Conservation (phyloP, 2,888 invertebrate genomes). For the Pollenia labialis region DNA sequence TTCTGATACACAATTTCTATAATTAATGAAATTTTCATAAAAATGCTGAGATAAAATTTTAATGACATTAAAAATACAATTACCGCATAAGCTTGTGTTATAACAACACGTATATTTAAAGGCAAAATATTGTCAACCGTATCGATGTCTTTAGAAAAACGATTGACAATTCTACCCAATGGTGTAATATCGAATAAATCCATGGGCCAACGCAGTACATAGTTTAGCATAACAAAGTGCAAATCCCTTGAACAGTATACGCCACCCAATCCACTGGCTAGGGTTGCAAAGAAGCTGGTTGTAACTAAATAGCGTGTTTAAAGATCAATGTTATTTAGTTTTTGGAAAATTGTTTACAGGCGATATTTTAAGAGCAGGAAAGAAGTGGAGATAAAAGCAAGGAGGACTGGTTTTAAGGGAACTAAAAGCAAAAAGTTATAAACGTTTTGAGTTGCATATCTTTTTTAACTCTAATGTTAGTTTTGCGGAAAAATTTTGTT, state of each 20-base stretch:
- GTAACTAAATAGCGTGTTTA: conserved; percentile 77
- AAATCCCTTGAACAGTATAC: conserved; percentile 86
- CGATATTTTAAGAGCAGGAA: not conserved
- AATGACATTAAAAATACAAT: conserved; percentile 34
- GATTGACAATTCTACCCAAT: conserved; percentile 89
- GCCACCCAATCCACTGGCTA: conserved; percentile 84
- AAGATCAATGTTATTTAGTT: conserved; percentile 15
- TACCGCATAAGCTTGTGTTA: conserved; percentile 84
- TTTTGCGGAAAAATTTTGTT: no score
- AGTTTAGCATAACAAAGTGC: conserved; percentile 86
- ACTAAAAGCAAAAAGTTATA: conserved; percentile 10
- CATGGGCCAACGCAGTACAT: conserved; percentile 88
- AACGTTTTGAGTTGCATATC: not conserved
- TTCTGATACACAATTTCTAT: conserved; percentile 33
- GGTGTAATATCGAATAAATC: conserved; percentile 92
- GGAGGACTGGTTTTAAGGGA: not conserved
- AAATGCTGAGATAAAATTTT: not conserved
- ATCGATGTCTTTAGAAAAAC: conserved; percentile 87
- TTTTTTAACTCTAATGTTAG: no score
- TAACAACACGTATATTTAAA: conserved; percentile 81
- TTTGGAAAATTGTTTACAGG: conserved; percentile 2
- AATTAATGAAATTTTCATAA: not conserved
- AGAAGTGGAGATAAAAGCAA: not conserved
- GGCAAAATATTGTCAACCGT: conserved; percentile 86
- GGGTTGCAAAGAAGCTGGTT: conserved; percentile 80